A percentile compares a stretch with the other conserved stretches of the same genome.
Evolutionary conservation across 1,140 invertebrate genomes (phyloP).

Genomic region (Habropoda laboriosa): DNA sequence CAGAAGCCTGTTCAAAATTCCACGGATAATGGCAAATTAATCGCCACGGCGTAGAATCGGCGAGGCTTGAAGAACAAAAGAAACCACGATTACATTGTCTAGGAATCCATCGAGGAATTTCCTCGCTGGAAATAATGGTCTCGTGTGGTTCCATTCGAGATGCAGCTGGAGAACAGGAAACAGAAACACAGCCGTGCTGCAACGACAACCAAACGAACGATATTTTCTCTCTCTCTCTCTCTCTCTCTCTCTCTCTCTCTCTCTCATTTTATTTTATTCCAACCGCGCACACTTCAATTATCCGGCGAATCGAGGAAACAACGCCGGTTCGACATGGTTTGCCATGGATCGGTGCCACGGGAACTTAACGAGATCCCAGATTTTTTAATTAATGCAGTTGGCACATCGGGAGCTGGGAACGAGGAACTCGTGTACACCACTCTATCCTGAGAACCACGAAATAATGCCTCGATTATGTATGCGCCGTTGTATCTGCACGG

Average conservation of each 20-base stretch:
- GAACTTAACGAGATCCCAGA: conserved; percentile 67
- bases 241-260: too few relatives aligned
- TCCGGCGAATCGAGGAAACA: conserved; percentile 49
- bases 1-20: background rate
- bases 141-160: too few relatives aligned
- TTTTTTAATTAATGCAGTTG: conserved; percentile 69
- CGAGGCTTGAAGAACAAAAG: background rate
- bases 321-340: conserved; percentile 54
- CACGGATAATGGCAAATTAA: conserved; percentile 7
- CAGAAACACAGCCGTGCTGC: background rate
- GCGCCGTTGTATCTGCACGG: conserved; percentile 53
- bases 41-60: background rate
- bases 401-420: conserved; percentile 70
- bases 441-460: conserved; percentile 68
- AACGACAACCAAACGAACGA: conserved; percentile 13
- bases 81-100: background rate
- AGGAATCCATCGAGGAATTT: background rate
- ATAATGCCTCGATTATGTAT: conserved; percentile 63
- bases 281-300: conserved; percentile 38
- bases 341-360: conserved; percentile 67
- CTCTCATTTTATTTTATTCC: too few relatives aligned
- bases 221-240: too few relatives aligned
- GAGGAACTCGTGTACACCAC: conserved; percentile 38
- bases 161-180: conserved; percentile 16
- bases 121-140: too few relatives aligned